These are phyloP conservation scores for Brachylomia viminalis DNA, from an alignment of 2,888 invertebrate genomes.

Conservation along the genomic window DNA sequence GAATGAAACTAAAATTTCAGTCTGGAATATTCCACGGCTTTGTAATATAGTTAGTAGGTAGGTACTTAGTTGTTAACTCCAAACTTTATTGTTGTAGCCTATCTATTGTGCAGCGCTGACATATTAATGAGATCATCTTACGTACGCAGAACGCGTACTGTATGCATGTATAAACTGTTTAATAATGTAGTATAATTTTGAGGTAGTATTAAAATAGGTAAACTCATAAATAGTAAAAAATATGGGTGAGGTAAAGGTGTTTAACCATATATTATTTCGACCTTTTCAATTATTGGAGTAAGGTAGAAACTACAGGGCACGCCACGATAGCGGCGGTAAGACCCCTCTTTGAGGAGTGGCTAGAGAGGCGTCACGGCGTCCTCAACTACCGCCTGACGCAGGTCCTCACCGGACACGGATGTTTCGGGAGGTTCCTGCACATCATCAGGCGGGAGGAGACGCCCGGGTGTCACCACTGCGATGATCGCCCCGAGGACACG, in stretches of 20 bases:
- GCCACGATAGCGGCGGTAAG: too few species aligned
- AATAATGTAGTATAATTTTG: neutral
- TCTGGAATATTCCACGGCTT: neutral
- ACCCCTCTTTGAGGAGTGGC: too few species aligned
- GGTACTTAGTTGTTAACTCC: slow-evolving; percentile 12
- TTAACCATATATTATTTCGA: neutral
- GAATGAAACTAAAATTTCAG: slow-evolving; percentile 22
- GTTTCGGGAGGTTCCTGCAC: too few species aligned
- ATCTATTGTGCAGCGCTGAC: slow-evolving; percentile 7
- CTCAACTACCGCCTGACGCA: too few species aligned
- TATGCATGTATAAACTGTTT: neutral
- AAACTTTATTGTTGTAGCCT: slow-evolving; percentile 28
- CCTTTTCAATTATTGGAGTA: neutral
- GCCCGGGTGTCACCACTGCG: too few species aligned
- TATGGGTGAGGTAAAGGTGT: neutral
- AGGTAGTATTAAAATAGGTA: neutral
- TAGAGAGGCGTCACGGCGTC: too few species aligned
- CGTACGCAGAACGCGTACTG: neutral
- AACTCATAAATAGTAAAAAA: neutral
- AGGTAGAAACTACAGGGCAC: neutral
- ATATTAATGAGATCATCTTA: slow-evolving; percentile 35
- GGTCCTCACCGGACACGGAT: too few species aligned
- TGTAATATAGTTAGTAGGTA: neutral
- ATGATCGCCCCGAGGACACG: too few species aligned
- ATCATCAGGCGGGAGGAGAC: too few species aligned